Percentiles rank a stretch among this genome's conserved stretches.
These are phyloP conservation scores for Heliconius ismenius DNA, from an alignment of 2,888 invertebrate genomes.

Conservation along the genomic window DNA sequence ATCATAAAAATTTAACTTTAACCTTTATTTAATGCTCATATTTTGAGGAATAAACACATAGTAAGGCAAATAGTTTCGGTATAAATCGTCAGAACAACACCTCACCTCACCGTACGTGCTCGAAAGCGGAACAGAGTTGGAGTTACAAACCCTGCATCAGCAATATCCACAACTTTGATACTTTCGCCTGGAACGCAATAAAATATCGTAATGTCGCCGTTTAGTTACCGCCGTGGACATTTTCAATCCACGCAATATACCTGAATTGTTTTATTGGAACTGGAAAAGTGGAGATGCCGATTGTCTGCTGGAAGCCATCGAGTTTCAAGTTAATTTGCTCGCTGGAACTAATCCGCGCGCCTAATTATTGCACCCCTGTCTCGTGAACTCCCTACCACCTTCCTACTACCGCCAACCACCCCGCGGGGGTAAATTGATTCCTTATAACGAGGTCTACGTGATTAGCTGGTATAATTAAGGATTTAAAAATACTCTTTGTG, in stretches of 20 bases:
- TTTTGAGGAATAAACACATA: not conserved
- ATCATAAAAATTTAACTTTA: not conserved
- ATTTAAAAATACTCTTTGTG: slow-evolving; percentile 32
- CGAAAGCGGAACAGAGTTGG: not conserved
- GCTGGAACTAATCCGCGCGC: slow-evolving; percentile 68
- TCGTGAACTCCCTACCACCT: slow-evolving; percentile 32
- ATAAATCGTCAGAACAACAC: not conserved
- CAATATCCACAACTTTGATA: slow-evolving; percentile 4
- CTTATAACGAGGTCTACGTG: slow-evolving; percentile 48
- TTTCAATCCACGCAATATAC: slow-evolving; percentile 27
- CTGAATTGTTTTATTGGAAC: slow-evolving; percentile 30
- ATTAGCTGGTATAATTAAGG: slow-evolving; percentile 46
- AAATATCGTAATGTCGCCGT: slow-evolving; percentile 28
- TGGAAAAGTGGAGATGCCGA: slow-evolving; percentile 46
- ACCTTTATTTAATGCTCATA: not conserved
- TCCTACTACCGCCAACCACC: slow-evolving; percentile 44
- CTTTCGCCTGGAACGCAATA: slow-evolving; percentile 32
- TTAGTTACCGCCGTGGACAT: not conserved
- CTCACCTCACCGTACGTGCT: slow-evolving; percentile 3
- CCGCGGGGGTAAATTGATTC: slow-evolving; percentile 52
- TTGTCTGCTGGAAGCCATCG: slow-evolving; percentile 55
- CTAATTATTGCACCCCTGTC: slow-evolving; percentile 68
- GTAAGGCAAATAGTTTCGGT: slow-evolving; percentile 11
- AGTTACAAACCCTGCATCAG: not conserved
- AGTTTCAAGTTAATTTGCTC: slow-evolving; percentile 73